These are phyloP conservation scores for Arenicola marina DNA, from an alignment of 2,888 invertebrate species.

Conservation along the genomic window DNA sequence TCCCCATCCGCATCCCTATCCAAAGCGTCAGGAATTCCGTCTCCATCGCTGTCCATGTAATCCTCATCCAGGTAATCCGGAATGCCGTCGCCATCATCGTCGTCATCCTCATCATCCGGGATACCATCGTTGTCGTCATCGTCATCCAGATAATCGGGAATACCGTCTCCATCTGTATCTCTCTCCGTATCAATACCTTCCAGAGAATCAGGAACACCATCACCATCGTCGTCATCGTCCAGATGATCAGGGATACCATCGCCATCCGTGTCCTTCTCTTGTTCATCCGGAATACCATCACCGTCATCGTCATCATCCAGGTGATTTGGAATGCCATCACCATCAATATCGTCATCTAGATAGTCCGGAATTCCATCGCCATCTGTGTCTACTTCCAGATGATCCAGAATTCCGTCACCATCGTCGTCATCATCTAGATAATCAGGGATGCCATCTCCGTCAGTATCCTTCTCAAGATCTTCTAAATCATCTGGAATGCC, in stretches of 20 bases:
- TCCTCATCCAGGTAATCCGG: conserved; percentile 39
- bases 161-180: conserved; percentile 35
- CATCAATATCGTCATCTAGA: conserved; percentile 40
- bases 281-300: conserved; percentile 54
- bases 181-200: conserved; percentile 33
- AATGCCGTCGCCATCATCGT: conserved; percentile 39
- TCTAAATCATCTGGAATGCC: conserved; percentile 38
- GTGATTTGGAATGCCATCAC: conserved; percentile 51
- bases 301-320: conserved; percentile 41
- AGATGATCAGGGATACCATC: conserved; percentile 37
- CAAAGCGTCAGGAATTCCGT: conserved; percentile 51
- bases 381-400: conserved; percentile 31
- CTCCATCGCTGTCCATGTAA: conserved; percentile 36
- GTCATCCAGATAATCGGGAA: conserved; percentile 29
- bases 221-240: conserved; percentile 40
- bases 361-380: conserved; percentile 38
- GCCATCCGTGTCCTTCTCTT: conserved; percentile 37
- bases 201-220: conserved; percentile 43
- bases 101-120: conserved; percentile 42
- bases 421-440: conserved; percentile 38
- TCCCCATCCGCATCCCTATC: conserved; percentile 46
- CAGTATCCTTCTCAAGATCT: conserved; percentile 29
- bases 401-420: conserved; percentile 51
- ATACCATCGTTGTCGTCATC: conserved; percentile 52
- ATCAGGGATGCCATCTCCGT: conserved; percentile 41